Base-by-base conservation (phyloP, 2,113 vertebrate genomes). In the Triplophysa rosa region DNA sequence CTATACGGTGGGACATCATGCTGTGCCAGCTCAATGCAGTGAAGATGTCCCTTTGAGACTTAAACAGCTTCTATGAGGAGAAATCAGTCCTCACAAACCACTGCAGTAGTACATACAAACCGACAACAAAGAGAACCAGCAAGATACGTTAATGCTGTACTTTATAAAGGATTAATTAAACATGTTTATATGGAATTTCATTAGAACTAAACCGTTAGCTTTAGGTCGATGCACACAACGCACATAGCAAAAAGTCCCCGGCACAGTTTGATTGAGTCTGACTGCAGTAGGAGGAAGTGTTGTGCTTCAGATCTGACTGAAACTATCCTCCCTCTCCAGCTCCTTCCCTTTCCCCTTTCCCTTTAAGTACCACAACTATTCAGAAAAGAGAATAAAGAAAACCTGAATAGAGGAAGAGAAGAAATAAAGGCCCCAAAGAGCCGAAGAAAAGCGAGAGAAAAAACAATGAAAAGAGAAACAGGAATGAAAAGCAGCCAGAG, bases 301-400 rank as follows among this genome's bases (percentile, higher is more conserved):
- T 92, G 89, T 92, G 91, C 88, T 90, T 86, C 89, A 90, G 90
- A 87, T 89, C 86, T 89, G 87, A 93, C 90, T 93, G 89, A 92
- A 91, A 91, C 90, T 90, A 90, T 90, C 90, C 91, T 90, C 90
- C 88, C 87, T 85, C 87, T 83, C 87, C 86, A 87, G 89, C 85
- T 66, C 78, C 77, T 72, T 81, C 68, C 40, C 72, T 77, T 79
- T 87, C 86, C 86, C 85, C 88, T 90, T 90, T 88, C 87, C 87
- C 88, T 92, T 92, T 91, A 93, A 93, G 90, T 90, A 91, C 89
- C 91, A 89, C 87, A 91, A 91, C 91, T 91, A 92, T 92, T 93
- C 90, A 93, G 86, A 91, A 91, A 90, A 87, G 86, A 92, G 91
- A 92, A 92, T 90, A 92, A 91, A 92, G 90, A 91, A 89, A 91